phyloP scores from a whole-genome alignment of 1,140 invertebrate genomes.

The Brachionus calyciflorus region DNA sequence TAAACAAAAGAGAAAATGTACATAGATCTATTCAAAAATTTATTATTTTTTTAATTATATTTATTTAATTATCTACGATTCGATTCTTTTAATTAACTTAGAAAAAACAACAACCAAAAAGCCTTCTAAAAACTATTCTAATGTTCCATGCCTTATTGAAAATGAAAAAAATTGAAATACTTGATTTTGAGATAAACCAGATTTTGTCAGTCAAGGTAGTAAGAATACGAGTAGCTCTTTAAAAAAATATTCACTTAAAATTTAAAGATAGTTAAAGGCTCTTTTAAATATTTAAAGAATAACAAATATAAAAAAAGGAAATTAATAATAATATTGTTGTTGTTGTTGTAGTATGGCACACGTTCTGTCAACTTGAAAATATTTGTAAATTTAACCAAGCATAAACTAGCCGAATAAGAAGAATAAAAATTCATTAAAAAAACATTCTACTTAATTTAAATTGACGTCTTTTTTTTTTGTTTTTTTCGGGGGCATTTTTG shows the following conservation, averaged over 20 bases:
- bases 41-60: slow-evolving; percentile 25
- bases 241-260: too few species aligned
- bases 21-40: neutral
- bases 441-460: neutral
- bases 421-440: too few species aligned
- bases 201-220: too few species aligned
- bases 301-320: too few species aligned
- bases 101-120: too few species aligned
- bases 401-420: too few species aligned
- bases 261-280: too few species aligned
- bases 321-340: too few species aligned
- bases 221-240: too few species aligned
- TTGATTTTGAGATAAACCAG: neutral
- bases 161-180: neutral
- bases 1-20: slow-evolving; percentile 1
- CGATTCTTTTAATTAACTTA: slow-evolving; percentile 27
- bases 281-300: too few species aligned
- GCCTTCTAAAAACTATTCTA: neutral
- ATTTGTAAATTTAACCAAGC: slow-evolving; percentile 16
- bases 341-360: neutral
- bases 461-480: slow-evolving; percentile 29
- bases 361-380: slow-evolving; percentile 43
- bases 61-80: slow-evolving; percentile 40
- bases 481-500: slow-evolving; percentile 5
- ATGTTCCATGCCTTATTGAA: slow-evolving; percentile 42